Evolutionary conservation across 2,888 invertebrate species (phyloP).

Genomic region (Brassicogethes aeneus): DNA sequence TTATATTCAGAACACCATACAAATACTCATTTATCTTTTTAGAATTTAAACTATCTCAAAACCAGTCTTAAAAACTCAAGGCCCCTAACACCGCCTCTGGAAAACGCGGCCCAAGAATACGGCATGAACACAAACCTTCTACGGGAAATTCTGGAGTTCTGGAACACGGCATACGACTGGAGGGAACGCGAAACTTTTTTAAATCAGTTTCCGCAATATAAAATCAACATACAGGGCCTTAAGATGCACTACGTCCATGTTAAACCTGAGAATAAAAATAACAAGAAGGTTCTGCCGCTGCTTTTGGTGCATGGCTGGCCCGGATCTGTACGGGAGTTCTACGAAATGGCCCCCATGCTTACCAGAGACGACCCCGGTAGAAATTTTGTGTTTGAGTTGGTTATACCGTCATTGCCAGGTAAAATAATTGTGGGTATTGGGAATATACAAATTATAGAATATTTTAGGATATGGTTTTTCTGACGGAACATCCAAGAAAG

Average conservation of each 20-base stretch:
- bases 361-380: slow-evolving; percentile 42
- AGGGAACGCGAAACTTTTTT: slow-evolving; percentile 47
- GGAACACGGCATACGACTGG: slow-evolving; percentile 68
- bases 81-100: slow-evolving; percentile 45
- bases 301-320: slow-evolving; percentile 85
- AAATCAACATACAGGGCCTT: slow-evolving; percentile 60
- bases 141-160: slow-evolving; percentile 60
- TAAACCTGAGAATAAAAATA: not conserved
- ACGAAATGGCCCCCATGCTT: slow-evolving; percentile 61
- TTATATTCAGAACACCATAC: not conserved
- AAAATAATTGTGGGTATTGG: slow-evolving; percentile 31
- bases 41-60: slow-evolving; percentile 47
- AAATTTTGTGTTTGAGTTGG: slow-evolving; percentile 58
- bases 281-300: slow-evolving; percentile 49
- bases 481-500: slow-evolving; percentile 50
- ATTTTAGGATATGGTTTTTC: slow-evolving; percentile 42
- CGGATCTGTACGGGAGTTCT: slow-evolving; percentile 76
- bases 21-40: slow-evolving; percentile 34
- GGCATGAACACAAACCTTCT: slow-evolving; percentile 70
- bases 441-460: slow-evolving; percentile 39
- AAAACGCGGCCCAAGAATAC: slow-evolving; percentile 64
- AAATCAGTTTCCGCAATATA: slow-evolving; percentile 52
- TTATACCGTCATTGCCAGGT: slow-evolving; percentile 49
- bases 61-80: slow-evolving; percentile 45
- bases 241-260: slow-evolving; percentile 51